Conservation (phyloP, 2,888 invertebrate genomes). For the Gymnoscelis rufifasciata region DNA sequence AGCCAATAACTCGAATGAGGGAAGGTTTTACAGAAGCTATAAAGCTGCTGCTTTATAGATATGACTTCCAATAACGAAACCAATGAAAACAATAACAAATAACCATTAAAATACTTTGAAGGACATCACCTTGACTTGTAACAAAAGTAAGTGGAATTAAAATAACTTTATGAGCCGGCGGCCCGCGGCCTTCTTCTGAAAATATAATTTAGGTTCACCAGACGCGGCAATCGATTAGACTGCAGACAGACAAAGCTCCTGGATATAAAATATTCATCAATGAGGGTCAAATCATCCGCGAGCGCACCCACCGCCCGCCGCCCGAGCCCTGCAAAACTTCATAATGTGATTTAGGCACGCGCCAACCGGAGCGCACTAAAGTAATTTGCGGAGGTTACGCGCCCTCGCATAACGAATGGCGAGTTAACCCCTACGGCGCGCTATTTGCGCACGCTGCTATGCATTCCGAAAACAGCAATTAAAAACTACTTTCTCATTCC, state of each 20-base stretch:
- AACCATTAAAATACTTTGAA: constrained; percentile 23
- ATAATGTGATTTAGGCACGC: constrained; percentile 53
- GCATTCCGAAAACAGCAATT: constrained; percentile 37
- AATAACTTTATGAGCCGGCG: constrained; percentile 34
- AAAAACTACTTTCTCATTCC: constrained; percentile 37
- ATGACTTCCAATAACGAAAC: neutral
- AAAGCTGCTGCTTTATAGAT: neutral
- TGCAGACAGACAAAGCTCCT: constrained; percentile 43
- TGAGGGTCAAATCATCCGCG: constrained; percentile 25
- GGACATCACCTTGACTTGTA: constrained; percentile 36
- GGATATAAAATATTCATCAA: constrained; percentile 54
- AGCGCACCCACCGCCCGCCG: constrained; percentile 19
- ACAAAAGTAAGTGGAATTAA: constrained; percentile 33
- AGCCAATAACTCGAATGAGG: no score
- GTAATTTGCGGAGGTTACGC: constrained; percentile 48
- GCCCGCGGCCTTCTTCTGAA: constrained; percentile 43
- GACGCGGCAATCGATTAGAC: constrained; percentile 45
- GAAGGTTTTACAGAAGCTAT: neutral
- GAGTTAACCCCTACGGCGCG: constrained; percentile 21
- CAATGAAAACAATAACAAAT: constrained; percentile 12
- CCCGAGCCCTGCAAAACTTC: constrained; percentile 47
- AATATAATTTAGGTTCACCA: constrained; percentile 45
- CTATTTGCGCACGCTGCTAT: constrained; percentile 35
- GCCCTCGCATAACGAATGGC: constrained; percentile 46
- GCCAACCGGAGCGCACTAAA: constrained; percentile 40